Conservation (phyloP, 2,888 invertebrate genomes). For the Strigamia maritima region DNA sequence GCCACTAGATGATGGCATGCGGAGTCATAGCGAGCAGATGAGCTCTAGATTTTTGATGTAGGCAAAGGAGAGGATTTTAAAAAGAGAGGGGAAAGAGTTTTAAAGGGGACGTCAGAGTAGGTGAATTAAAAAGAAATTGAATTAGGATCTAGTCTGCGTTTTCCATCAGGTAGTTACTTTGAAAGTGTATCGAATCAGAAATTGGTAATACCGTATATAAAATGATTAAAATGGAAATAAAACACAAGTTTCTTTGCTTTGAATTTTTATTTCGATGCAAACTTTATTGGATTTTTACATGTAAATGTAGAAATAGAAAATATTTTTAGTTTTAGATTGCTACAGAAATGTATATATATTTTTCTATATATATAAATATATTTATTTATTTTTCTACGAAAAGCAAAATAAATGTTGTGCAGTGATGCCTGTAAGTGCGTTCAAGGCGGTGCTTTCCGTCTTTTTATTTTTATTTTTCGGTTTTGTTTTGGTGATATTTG, state of each 20-base stretch:
- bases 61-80: constrained; percentile 3
- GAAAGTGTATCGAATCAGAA: background rate
- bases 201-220: background rate
- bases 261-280: background rate
- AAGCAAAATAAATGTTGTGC: background rate
- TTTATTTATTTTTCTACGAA: background rate
- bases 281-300: background rate
- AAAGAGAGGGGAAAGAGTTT: constrained; percentile 23
- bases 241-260: background rate
- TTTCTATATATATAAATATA: no score
- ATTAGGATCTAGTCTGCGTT: background rate
- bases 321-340: background rate
- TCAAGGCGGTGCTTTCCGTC: background rate
- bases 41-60: constrained; percentile 31
- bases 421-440: constrained; percentile 6
- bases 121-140: constrained; percentile 27
- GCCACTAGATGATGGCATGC: constrained; percentile 34
- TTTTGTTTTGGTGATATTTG: background rate
- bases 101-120: background rate
- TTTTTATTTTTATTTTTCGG: background rate
- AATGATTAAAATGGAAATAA: background rate
- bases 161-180: background rate
- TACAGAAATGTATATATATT: no score
- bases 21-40: background rate
- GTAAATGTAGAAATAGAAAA: no score